These are phyloP conservation scores for Sclerodermus sp. DNA, from an alignment of 2,888 invertebrate species.

Conservation along the genomic window DNA sequence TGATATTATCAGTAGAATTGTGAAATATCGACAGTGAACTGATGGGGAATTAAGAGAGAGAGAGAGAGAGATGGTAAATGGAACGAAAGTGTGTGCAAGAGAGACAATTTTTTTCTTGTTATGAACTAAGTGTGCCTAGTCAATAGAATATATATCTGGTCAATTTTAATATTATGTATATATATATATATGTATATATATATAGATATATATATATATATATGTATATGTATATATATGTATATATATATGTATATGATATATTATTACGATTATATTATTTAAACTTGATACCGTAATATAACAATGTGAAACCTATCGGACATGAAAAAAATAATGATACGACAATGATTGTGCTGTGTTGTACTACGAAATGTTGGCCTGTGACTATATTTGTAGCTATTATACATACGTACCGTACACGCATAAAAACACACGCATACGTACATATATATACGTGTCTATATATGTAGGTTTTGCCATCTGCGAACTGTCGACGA, in stretches of 20 bases:
- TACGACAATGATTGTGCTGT: slow-evolving; percentile 58
- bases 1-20: slow-evolving; percentile 6
- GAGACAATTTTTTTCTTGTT: slow-evolving; percentile 62
- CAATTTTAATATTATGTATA: slow-evolving; percentile 61
- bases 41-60: not conserved
- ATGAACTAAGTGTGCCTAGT: slow-evolving; percentile 69
- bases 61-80: slow-evolving; percentile 2
- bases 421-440: slow-evolving; percentile 21
- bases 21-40: slow-evolving; percentile 6
- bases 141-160: slow-evolving; percentile 66
- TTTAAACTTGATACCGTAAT: slow-evolving; percentile 50
- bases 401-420: slow-evolving; percentile 42
- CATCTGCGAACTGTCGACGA: slow-evolving; percentile 26
- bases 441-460: slow-evolving; percentile 40
- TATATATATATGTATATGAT: slow-evolving; percentile 40
- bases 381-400: slow-evolving; percentile 57
- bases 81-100: slow-evolving; percentile 17
- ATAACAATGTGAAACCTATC: slow-evolving; percentile 40
- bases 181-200: slow-evolving; percentile 44
- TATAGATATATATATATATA: slow-evolving; percentile 34
- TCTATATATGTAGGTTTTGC: slow-evolving; percentile 48
- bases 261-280: slow-evolving; percentile 52
- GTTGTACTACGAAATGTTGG: slow-evolving; percentile 58
- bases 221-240: slow-evolving; percentile 35
- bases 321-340: slow-evolving; percentile 43